Evolutionary conservation across 2,113 vertebrate species (phyloP), one percentile per base, ranked within the genome.

Genomic region (Cyprinodon brontotheroides): DNA sequence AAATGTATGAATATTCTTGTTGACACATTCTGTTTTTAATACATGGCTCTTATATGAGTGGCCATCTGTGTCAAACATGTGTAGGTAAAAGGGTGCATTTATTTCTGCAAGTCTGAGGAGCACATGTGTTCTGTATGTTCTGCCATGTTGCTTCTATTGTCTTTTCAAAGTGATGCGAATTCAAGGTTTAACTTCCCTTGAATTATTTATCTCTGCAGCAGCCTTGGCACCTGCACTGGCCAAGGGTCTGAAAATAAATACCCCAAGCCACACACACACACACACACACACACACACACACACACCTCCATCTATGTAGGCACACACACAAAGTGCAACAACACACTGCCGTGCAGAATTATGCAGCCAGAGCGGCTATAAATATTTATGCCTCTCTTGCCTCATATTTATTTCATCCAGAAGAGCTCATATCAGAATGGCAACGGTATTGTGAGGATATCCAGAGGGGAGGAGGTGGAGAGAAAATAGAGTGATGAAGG

Each of bases 341-440:
- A 79, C 78, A 72, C 81, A 84, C 78, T 79, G 59, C 63, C 11
- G 45, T 70, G 61, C 70, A 85, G 78, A 82, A 89, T 85, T 82
- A 89, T 85, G 87, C 73, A 84, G 85, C 72, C 50, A 17, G 61
- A 88, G 85, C 76, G 77, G 79, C 65, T 80, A 92, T 94, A 87
- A 91, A 94, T 93, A 93, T 93, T 93, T 86, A 93, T 91, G 78
- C 61, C 65, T 80, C 82, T 74, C 75, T 72, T 43, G 68, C 78
- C 91, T 92, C 89, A 92, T 93, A 85, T 91, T 93, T 92, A 92
- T 91, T 93, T 92, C 82, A 91, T 90, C 78, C 72, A 77, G 66
- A 74, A 81, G 84, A 77, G 79, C 78, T 84, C 67, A 75, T 89
- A 90, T 90, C 86, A 85, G 87, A 91, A 77, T 70, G 85, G 82